Base-by-base conservation (phyloP, 2,797 vertebrate genomes). In the Steatocranus sp. region DNA sequence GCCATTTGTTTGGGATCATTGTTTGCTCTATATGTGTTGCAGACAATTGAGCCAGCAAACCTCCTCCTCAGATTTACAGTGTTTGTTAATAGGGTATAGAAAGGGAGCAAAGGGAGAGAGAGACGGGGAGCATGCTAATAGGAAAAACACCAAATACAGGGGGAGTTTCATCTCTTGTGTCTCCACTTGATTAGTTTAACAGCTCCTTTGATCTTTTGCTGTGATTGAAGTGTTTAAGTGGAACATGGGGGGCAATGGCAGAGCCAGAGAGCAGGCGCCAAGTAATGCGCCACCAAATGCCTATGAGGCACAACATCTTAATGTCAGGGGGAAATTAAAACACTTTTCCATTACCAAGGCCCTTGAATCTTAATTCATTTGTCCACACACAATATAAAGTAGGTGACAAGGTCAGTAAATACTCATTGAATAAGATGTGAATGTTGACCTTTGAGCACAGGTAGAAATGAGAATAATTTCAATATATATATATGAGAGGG, bases 311-410 rank as follows among this genome's bases (percentile, higher is more conserved):
- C 96, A 97, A 95, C 95, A 95, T 97, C 96, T 98, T 98, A 99
- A 99, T 99, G 98, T 99, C 98, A 99, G 96, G 96, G 96, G 96
- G 97, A 98, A 99, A 99, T 99, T 98, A 98, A 97, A 99, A 97
- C 96, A 97, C 96, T 97, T 97, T 98, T 97, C 96, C 95, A 96
- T 97, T 98, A 97, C 97, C 92, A 94, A 95, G 96, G 95, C 96
- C 78, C 96, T 96, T 96, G 95, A 97, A 97, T 98, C 97, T 97
- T 97, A 98, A 98, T 98, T 98, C 97, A 97, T 96, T 97, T 95
- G 94, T 96, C 94, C 91, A 94, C 93, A 96, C 96, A 96, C 91
- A 92, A 92, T 94, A 97, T 94, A 96, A 97, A 97, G 92, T 94
- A 92, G 96, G 95, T 95, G 96, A 96, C 95, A 94, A 95, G 96